Evolutionary conservation across 2,888 invertebrate species (phyloP), one percentile per base, ranked within the genome.

Genomic region (Pseudanteris insignis): DNA sequence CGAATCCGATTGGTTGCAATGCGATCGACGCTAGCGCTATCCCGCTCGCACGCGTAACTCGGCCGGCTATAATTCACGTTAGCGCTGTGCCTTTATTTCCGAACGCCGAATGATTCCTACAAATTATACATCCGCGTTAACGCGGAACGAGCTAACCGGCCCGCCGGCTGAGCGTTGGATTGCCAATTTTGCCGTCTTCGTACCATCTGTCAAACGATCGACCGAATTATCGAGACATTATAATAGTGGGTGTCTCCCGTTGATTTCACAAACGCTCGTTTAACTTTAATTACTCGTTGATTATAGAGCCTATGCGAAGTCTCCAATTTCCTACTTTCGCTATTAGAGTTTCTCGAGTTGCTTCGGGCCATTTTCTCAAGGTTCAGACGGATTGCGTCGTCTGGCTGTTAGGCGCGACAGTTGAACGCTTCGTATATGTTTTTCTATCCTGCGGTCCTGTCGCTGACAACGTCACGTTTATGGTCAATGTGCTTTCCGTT

Each of bases 131-230:
- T 47, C 46, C 29, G 69, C 63, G 66, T 66, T 66, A 68, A 63
- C 59, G 64, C 57, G 61, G 65, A 67, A 61, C 33, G 48, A 62
- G 62, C 34, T 48, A 54, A 54, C 47, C 36, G n/a, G n/a, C n/a
- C n/a, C n/a, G n/a, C n/a, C n/a, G n/a, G 51, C 48, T 54, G 57
- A 69, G 70, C 68, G 68, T 72, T 71, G 64, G 67, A 71, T 65
- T 64, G 65, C 69, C 70, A 77, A 77, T 76, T 77, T 75, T 68
- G 73, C 67, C 53, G 64, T 72, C 71, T 64, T 68, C 69, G 66
- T 61, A 70, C 70, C 72, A 72, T 76, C 74, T 73, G 76, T 76
- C 77, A 77, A 74, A 74, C 73, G 68, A 15, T 25, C 11, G 57
- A 25, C 47, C 38, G 51, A 50, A 67, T 58, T 65, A 59, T 58